These are phyloP conservation scores for Anguilla megastoma DNA, from an alignment of 2,797 vertebrate genomes.

Conservation along the genomic window DNA sequence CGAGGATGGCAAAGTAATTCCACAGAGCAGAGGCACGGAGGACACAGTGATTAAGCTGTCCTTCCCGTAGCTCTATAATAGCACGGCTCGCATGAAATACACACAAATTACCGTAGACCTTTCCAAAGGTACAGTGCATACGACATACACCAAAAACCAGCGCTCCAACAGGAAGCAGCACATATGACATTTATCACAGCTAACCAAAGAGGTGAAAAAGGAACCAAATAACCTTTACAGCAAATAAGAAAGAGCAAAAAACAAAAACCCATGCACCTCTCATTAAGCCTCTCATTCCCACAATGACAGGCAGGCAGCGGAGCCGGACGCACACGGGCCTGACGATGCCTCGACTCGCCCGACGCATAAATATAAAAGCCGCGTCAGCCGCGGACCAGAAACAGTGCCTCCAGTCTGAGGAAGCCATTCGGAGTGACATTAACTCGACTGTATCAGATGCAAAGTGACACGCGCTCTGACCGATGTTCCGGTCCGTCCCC, in stretches of 20 bases:
- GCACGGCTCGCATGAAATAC: background rate
- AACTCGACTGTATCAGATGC: slow-evolving; percentile 9
- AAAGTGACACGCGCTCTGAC: slow-evolving; percentile 10
- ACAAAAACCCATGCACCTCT: no score
- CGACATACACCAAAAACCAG: background rate
- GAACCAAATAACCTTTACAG: background rate
- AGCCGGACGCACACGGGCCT: background rate
- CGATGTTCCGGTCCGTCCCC: background rate
- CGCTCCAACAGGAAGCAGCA: background rate
- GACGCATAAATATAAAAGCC: slow-evolving; percentile 12
- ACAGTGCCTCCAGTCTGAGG: background rate
- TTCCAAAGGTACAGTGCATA: background rate
- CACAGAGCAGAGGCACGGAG: background rate
- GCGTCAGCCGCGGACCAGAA: background rate
- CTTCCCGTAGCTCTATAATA: background rate
- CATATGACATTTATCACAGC: background rate
- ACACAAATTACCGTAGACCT: background rate
- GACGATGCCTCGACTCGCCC: background rate
- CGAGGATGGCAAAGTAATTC: background rate
- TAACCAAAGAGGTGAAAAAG: background rate
- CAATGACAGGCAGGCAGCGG: background rate
- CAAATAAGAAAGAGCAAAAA: background rate
- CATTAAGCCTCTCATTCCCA: background rate
- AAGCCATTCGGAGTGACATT: background rate
- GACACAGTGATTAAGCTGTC: background rate